Percentiles rank a stretch among this genome's conserved stretches.
phyloP scores from a whole-genome alignment of 1,140 invertebrate genomes.

The Pseudobourletiella spinata region DNA sequence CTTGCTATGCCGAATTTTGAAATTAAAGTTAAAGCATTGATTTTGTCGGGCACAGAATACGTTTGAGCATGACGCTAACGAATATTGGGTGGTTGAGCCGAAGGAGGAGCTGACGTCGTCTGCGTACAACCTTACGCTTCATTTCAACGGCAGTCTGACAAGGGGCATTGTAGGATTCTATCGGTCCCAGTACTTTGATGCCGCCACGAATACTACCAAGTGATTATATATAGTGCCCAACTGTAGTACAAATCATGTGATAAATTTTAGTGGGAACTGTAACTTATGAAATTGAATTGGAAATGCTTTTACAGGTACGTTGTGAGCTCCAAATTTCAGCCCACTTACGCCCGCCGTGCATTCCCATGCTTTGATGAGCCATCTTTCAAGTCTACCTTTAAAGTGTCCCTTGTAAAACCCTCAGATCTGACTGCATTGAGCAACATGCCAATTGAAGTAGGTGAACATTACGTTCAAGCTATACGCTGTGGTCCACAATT shows the following conservation, averaged over 20 bases:
- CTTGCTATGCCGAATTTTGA: not conserved
- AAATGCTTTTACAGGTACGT: too few species aligned
- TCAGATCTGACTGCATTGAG: slow-evolving; percentile 60
- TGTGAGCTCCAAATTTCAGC: slow-evolving; percentile 54
- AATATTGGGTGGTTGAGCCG: slow-evolving; percentile 57
- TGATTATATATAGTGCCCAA: too few species aligned
- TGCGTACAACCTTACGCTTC: slow-evolving; percentile 53
- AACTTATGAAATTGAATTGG: too few species aligned
- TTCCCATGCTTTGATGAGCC: slow-evolving; percentile 73
- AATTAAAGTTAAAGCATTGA: not conserved
- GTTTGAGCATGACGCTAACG: slow-evolving; percentile 49
- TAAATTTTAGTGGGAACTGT: too few species aligned
- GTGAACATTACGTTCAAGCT: too few species aligned
- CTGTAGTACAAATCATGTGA: too few species aligned
- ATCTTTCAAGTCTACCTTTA: slow-evolving; percentile 78
- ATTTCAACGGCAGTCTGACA: slow-evolving; percentile 57
- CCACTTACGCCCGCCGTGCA: slow-evolving; percentile 49
- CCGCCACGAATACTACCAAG: slow-evolving; percentile 50
- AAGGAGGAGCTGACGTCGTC: slow-evolving; percentile 47
- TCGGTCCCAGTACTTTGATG: slow-evolving; percentile 59
- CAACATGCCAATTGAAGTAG: slow-evolving; percentile 55
- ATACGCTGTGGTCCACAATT: too few species aligned
- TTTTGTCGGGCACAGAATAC: slow-evolving; percentile 34
- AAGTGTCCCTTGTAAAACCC: slow-evolving; percentile 63
- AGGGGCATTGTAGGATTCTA: slow-evolving; percentile 67